Evolutionary conservation across 2,113 vertebrate species (phyloP).

Genomic region (Oophaga pumilio): DNA sequence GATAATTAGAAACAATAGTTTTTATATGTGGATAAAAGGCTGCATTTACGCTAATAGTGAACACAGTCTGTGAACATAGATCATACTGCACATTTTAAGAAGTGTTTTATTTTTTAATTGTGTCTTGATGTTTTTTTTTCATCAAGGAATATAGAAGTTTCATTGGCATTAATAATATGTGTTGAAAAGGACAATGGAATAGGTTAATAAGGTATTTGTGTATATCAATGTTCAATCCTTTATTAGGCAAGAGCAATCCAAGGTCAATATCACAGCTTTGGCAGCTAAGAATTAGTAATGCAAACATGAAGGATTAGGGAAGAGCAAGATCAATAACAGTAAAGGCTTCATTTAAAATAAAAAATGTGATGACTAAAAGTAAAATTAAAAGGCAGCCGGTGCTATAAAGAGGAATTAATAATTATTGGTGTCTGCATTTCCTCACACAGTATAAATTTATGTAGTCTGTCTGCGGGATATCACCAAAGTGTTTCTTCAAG

Average conservation of each 20-base stretch:
- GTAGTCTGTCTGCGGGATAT: conserved; percentile 8
- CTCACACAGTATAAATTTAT: background rate
- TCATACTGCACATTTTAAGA: background rate
- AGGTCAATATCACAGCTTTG: conserved; percentile 25
- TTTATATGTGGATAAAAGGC: too few species aligned
- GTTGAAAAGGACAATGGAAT: conserved; percentile 9
- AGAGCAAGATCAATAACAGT: conserved; percentile 31
- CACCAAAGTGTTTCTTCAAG: conserved; percentile 3
- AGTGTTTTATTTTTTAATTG: background rate
- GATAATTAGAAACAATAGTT: too few species aligned
- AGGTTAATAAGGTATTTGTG: conserved; percentile 5
- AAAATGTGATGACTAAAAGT: conserved; percentile 26
- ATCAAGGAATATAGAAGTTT: background rate
- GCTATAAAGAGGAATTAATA: conserved; percentile 24
- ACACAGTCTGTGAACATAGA: background rate
- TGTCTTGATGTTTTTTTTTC: background rate
- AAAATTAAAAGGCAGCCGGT: conserved; percentile 17
- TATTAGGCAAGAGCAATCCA: conserved; percentile 27
- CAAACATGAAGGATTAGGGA: conserved; percentile 27
- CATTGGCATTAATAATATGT: background rate
- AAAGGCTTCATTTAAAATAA: conserved; percentile 21
- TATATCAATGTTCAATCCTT: background rate
- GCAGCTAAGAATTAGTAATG: conserved; percentile 13
- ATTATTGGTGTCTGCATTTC: conserved; percentile 22
- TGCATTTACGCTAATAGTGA: too few species aligned